Evolutionary conservation across 2,113 vertebrate genomes (phyloP).

Genomic region (Manacus vitellinus): DNA sequence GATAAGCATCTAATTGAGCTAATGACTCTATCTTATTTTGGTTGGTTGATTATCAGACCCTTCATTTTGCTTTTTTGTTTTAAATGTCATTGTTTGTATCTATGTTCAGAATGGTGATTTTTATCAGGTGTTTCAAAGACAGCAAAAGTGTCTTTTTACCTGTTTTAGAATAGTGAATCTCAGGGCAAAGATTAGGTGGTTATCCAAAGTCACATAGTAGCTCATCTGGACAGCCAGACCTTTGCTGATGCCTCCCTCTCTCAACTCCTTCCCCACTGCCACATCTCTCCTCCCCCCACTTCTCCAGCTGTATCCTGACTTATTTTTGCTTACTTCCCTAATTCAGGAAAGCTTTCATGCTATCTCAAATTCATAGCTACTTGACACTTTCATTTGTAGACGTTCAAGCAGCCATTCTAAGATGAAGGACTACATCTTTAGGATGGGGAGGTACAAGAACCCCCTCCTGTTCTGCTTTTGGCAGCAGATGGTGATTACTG

Average conservation of each 20-base stretch:
- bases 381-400: not conserved
- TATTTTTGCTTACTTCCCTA: not conserved
- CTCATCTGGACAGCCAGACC: not conserved
- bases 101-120: not conserved
- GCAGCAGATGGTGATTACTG: not conserved
- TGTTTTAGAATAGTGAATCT: not conserved
- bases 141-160: not conserved
- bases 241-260: not conserved
- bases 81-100: not conserved
- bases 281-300: not conserved
- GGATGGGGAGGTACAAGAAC: not conserved
- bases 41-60: not conserved
- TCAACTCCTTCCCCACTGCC: not conserved
- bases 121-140: not conserved
- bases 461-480: not conserved
- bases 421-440: not conserved
- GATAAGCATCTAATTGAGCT: not conserved
- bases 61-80: not conserved
- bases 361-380: not conserved
- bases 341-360: not conserved
- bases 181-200: not conserved
- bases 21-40: not conserved
- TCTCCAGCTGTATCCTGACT: not conserved
- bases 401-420: not conserved
- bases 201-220: not conserved